Evolutionary conservation across 2,113 vertebrate species (phyloP), one percentile per base, ranked within the genome.

Genomic region (Hydrolagus affinis): DNA sequence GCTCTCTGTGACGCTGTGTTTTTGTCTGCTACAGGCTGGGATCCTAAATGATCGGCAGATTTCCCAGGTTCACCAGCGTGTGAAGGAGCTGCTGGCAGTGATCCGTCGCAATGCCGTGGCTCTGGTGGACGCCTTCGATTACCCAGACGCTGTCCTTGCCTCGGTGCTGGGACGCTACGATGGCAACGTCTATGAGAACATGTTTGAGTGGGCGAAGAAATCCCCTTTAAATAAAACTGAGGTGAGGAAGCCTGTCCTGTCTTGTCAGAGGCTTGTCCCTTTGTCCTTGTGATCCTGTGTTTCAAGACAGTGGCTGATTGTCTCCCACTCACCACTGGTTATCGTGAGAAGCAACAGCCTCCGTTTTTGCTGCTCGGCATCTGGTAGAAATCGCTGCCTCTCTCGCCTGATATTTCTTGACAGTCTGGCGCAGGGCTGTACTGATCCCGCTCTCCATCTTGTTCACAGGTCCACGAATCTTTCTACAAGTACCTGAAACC

Each of bases 121-220:
- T 0, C 91, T 99, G 86, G 96, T 97, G 0, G 98, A 99, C 28
- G 93, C 97, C 30, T 99, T 99, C 87, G 96, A 99, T 87, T 91
- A 95, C 87, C 91, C 92, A 0, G 97, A 99, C 17, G 64, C 86
- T 86, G 91, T 92, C 0, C 93, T 99, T 44, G 95, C 95, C 17
- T 99, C 97, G 0, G 92, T 95, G 85, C 95, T 99, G 12, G 98
- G 97, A 32, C 94, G 97, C 64, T 97, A 97, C 0, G 98, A 99
- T 0, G 98, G 97, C n/a, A 98, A 99, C 0, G 93, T 99, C 80
- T 99, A 99, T 0, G 97, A 99, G 88, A 91, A 96, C 90, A 90
- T 99, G 95, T 99, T 98, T 60, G 96, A 96, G 77, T 99, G 98
- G 98, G 96, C 98, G 86, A 96, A 94, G 89, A 92, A 89, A 60